A percentile compares a stretch with the other conserved stretches of the same genome.
Evolutionary conservation across 2,797 vertebrate species (phyloP).

Genomic region (Hoplostethus atlanticus): DNA sequence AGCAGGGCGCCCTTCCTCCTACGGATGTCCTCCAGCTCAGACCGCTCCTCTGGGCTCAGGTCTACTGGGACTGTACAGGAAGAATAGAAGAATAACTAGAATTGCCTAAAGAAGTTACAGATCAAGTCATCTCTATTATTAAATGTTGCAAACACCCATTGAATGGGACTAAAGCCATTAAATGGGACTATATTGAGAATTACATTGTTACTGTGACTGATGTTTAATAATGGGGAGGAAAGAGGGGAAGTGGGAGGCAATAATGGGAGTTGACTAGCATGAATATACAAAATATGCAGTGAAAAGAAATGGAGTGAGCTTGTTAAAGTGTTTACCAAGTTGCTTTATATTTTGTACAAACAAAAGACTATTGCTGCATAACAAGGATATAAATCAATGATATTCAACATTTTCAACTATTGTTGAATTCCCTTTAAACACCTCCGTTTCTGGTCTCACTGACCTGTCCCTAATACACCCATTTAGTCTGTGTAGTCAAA

Average conservation of each 20-base stretch:
- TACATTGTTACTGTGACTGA: not conserved
- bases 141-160: not conserved
- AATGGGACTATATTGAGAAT: not conserved
- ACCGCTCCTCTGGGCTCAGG: slow-evolving; percentile 92
- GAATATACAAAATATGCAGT: not conserved
- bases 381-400: slow-evolving; percentile 3
- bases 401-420: slow-evolving; percentile 2
- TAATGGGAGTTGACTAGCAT: not conserved
- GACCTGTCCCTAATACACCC: slow-evolving; percentile 19
- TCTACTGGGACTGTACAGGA: slow-evolving; percentile 83
- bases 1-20: slow-evolving; percentile 93
- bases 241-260: not conserved
- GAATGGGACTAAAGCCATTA: slow-evolving; percentile 5
- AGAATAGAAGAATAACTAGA: slow-evolving; percentile 55
- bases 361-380: not conserved
- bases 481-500: slow-evolving; percentile 25
- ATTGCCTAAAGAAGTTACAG: slow-evolving; percentile 19
- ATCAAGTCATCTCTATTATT: slow-evolving; percentile 4
- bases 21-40: slow-evolving; percentile 95
- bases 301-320: no score
- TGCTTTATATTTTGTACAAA: not conserved
- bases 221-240: not conserved
- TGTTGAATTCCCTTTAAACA: not conserved
- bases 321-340: not conserved
- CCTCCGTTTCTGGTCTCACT: not conserved